Evolutionary conservation across 1,140 invertebrate genomes (phyloP), one percentile per base, ranked within the genome.

Genomic region (Rhagoletis zephyria): DNA sequence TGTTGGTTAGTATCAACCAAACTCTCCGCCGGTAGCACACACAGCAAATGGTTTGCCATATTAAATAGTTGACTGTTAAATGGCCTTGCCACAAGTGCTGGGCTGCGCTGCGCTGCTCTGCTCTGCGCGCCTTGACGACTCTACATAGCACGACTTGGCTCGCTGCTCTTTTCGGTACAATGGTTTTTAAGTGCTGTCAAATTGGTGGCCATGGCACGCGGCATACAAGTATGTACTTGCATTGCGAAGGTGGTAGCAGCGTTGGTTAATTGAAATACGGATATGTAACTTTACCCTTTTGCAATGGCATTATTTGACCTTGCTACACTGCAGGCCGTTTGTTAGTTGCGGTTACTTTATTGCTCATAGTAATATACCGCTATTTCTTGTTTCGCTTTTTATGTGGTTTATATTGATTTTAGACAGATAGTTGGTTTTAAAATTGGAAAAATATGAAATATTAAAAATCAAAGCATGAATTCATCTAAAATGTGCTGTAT

Each of bases 371-470:
- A 48, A 10, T 81, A 10, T 81, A 56, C 48, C 56, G 45, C 48
- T 48, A 81, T 51, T 16, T 81, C 19, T 19, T 56, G 74, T 81
- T 48, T 81, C 30, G 14, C 48, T 42, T n/a, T 56, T 81, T 81
- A 12, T 16, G 45, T 51, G 48, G 74, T 30, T 56, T 81, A 51
- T 56, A 81, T 81, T 51, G 42, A 45, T 5, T 56, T 56, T 30
- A 30, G 30, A 30, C 30, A 30, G 30, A 0, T 67, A 67, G 42
- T 67, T 30, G 42, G 42, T 67, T 67, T 74, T 6, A 16, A 74
- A 45, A 74, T 74, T 74, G 40, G 45, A 74, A 74, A 74, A 74
- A 74, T 74, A 48, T 45, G 67, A 45, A 74, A 74, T 74, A 74
- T 56, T 56, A 30, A 30, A 30, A 30, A 30, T 30, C 30, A 30